Evolutionary conservation across 2,797 vertebrate genomes (phyloP).

Genomic region (Gymnothorax javanicus): DNA sequence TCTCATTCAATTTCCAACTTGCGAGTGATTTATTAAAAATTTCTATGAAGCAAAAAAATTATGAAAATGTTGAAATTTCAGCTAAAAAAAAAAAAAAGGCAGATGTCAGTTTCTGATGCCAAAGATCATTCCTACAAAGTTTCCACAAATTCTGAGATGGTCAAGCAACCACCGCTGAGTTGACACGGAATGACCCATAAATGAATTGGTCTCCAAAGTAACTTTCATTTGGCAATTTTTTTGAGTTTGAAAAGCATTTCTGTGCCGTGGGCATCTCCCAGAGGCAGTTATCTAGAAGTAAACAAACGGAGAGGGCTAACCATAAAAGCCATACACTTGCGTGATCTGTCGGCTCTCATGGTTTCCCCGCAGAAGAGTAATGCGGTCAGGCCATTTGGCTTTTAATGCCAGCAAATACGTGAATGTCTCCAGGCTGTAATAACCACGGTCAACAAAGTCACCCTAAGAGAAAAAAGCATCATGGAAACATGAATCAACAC

Average conservation of each 20-base stretch:
- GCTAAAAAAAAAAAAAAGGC: too few relatives aligned
- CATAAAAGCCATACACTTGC: slow-evolving; percentile 97
- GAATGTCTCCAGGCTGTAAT: slow-evolving; percentile 95
- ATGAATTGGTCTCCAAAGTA: background rate
- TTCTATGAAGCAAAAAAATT: too few relatives aligned
- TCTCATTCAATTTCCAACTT: too few relatives aligned
- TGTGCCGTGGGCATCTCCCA: background rate
- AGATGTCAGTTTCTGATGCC: too few relatives aligned
- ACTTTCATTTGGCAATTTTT: background rate
- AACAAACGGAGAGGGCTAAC: slow-evolving; percentile 62
- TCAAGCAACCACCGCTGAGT: too few relatives aligned
- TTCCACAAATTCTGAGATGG: too few relatives aligned
- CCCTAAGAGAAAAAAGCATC: slow-evolving; percentile 68
- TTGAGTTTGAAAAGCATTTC: background rate
- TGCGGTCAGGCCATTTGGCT: slow-evolving; percentile 95
- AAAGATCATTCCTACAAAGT: too few relatives aligned
- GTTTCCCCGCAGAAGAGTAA: slow-evolving; percentile 94
- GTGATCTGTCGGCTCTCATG: slow-evolving; percentile 97
- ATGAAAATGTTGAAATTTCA: too few relatives aligned
- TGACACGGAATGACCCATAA: too few relatives aligned
- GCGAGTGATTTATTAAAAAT: too few relatives aligned
- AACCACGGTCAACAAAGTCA: slow-evolving; percentile 94
- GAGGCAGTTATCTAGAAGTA: background rate
- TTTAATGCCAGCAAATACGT: slow-evolving; percentile 92
- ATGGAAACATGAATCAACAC: background rate